A percentile compares a stretch with the other conserved stretches of the same genome.
These are phyloP conservation scores for Bubo bubo DNA, from an alignment of 2,113 vertebrate genomes.

Conservation along the genomic window DNA sequence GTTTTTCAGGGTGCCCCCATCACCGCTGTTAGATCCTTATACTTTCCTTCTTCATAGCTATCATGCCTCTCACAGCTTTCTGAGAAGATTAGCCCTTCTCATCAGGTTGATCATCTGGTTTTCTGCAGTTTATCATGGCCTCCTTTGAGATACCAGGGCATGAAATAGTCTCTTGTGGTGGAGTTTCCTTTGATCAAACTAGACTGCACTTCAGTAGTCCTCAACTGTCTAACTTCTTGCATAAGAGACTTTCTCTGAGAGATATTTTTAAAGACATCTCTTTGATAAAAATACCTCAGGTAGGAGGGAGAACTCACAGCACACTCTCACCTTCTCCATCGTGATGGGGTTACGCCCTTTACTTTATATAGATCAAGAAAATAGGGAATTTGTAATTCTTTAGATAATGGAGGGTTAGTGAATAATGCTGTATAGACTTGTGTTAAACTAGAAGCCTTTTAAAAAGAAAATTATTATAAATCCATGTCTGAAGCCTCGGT, in stretches of 20 bases:
- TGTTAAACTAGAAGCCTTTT: not conserved
- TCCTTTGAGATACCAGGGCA: not conserved
- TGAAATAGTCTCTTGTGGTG: not conserved
- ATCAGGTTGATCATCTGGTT: not conserved
- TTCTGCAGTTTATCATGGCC: not conserved
- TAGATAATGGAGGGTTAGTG: conserved; percentile 2
- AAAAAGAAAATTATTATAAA: not conserved
- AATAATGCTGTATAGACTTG: not conserved
- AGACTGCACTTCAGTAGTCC: not conserved
- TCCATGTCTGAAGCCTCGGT: not conserved
- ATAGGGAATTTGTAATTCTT: not conserved
- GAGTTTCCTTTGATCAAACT: not conserved
- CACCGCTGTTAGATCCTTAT: too few relatives aligned
- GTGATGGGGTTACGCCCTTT: conserved; percentile 13
- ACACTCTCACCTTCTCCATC: conserved; percentile 17
- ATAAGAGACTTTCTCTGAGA: conserved; percentile 27
- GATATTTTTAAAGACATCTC: conserved; percentile 40
- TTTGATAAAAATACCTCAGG: conserved; percentile 49
- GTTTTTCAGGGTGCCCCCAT: not conserved
- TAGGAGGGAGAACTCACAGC: conserved; percentile 28
- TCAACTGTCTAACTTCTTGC: conserved; percentile 25
- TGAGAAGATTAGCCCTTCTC: not conserved
- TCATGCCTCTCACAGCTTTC: not conserved
- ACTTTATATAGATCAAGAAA: conserved; percentile 30
- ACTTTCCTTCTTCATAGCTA: not conserved